Conservation (phyloP, 2,888 invertebrate genomes). For the Beris morrisii region DNA sequence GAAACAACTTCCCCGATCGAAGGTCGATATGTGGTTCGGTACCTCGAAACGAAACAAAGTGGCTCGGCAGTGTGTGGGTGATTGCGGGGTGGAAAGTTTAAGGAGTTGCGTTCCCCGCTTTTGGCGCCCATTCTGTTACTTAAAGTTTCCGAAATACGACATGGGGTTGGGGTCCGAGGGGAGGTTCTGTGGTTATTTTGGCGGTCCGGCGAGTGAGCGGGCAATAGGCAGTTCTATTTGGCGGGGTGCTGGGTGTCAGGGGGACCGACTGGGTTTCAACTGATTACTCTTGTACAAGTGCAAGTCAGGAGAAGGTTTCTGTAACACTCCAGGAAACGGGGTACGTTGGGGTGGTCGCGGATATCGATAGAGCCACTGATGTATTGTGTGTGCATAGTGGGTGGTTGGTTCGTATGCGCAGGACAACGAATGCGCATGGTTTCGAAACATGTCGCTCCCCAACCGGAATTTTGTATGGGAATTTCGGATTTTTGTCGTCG, state of each 20-base stretch:
- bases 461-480: no score
- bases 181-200: not conserved
- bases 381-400: no score
- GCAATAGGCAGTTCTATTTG: not conserved
- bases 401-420: no score
- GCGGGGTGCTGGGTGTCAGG: not conserved
- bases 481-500: no score
- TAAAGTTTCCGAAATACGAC: not conserved
- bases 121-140: not conserved
- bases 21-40: slow-evolving; percentile 24
- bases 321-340: not conserved
- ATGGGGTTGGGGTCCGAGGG: not conserved
- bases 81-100: not conserved
- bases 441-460: no score
- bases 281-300: slow-evolving; percentile 6
- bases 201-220: not conserved
- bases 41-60: slow-evolving; percentile 2
- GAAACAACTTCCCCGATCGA: slow-evolving; percentile 12
- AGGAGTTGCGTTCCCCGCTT: slow-evolving; percentile 13
- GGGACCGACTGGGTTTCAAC: not conserved
- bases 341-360: not conserved
- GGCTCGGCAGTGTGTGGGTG: not conserved
- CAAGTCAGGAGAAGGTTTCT: not conserved
- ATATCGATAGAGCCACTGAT: slow-evolving; percentile 1
- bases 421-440: no score